These are phyloP conservation scores for Pygmarrhopalites habei DNA, from an alignment of 1,140 invertebrate species.

Conservation along the genomic window DNA sequence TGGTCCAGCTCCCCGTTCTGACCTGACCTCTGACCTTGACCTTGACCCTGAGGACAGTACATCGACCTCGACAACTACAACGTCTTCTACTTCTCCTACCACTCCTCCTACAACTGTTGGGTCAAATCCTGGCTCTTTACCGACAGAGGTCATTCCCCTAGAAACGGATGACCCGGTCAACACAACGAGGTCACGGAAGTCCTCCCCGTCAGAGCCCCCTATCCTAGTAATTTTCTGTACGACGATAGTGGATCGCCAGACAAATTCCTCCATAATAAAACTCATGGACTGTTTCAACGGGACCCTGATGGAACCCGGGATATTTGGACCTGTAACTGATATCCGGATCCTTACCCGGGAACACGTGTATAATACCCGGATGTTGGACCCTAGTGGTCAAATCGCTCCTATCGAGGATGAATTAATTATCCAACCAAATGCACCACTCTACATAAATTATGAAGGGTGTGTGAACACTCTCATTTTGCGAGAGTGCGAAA, in stretches of 20 bases:
- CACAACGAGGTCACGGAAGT: too few relatives aligned
- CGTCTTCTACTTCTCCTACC: too few relatives aligned
- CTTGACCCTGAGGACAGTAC: background rate
- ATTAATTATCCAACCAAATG: conserved; percentile 74
- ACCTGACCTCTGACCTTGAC: background rate
- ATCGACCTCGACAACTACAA: too few relatives aligned
- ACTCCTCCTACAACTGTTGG: too few relatives aligned
- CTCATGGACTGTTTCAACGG: conserved; percentile 77
- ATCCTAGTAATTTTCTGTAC: conserved; percentile 36
- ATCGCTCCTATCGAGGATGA: conserved; percentile 69
- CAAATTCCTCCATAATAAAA: conserved; percentile 53
- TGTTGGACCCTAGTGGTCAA: background rate
- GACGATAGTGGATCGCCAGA: conserved; percentile 47
- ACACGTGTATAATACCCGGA: background rate
- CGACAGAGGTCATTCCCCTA: background rate
- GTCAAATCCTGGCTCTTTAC: background rate
- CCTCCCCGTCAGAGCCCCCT: conserved; percentile 6
- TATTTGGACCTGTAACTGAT: conserved; percentile 58
- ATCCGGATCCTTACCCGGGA: conserved; percentile 44
- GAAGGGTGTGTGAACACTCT: conserved; percentile 83
- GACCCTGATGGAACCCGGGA: conserved; percentile 55
- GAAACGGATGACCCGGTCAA: background rate
- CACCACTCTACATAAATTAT: conserved; percentile 71
- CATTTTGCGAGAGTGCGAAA: conserved; percentile 70
- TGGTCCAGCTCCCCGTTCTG: background rate